These are phyloP conservation scores for Acanthopagrus latus DNA, from an alignment of 2,797 vertebrate species.

Conservation along the genomic window DNA sequence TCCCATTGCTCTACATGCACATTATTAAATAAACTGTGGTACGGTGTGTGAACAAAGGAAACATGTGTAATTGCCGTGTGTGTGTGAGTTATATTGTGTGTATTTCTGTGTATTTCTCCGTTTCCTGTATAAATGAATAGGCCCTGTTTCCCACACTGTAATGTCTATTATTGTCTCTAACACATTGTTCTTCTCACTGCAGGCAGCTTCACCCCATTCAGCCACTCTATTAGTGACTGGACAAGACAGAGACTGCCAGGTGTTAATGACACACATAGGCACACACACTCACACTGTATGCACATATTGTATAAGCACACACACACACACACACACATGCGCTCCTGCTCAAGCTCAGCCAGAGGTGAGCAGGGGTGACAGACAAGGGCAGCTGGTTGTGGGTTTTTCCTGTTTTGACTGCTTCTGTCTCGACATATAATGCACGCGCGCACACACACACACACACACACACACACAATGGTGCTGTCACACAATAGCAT, in stretches of 20 bases:
- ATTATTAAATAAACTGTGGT: constrained; percentile 45
- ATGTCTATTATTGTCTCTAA: constrained; percentile 66
- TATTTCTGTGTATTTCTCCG: constrained; percentile 63
- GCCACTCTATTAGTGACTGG: constrained; percentile 52
- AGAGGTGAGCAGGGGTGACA: constrained; percentile 68
- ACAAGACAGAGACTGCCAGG: constrained; percentile 65
- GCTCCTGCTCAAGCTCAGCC: constrained; percentile 37
- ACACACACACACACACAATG: constrained; percentile 36
- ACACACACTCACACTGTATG: background rate
- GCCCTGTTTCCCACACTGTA: constrained; percentile 67
- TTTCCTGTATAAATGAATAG: constrained; percentile 75
- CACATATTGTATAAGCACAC: too few species aligned
- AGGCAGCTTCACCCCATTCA: constrained; percentile 50
- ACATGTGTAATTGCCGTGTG: constrained; percentile 52
- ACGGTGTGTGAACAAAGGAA: constrained; percentile 67
- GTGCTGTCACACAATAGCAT: constrained; percentile 49
- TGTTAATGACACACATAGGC: constrained; percentile 54
- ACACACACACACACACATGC: constrained; percentile 11
- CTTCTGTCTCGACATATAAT: constrained; percentile 61
- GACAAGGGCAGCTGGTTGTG: constrained; percentile 74
- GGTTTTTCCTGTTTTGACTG: constrained; percentile 80
- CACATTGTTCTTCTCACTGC: constrained; percentile 59
- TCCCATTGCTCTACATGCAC: constrained; percentile 32
- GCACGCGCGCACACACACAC: constrained; percentile 28
- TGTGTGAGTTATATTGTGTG: constrained; percentile 48